Percentiles rank a stretch among this genome's conserved stretches.
phyloP scores from a whole-genome alignment of 2,797 vertebrate species.

The Pelodytes ibericus region DNA sequence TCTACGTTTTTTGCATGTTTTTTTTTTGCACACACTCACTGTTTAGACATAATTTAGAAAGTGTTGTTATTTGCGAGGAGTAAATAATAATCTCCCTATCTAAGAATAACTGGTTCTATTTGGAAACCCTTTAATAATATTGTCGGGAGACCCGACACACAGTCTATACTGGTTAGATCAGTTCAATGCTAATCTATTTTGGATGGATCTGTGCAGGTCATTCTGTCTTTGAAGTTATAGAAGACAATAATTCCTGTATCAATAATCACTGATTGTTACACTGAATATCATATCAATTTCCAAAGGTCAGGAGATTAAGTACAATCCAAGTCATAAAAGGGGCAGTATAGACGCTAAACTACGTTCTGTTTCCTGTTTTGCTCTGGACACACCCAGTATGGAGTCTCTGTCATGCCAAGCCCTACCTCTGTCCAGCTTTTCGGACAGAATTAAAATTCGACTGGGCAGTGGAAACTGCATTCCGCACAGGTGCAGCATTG shows the following conservation, averaged over 20 bases:
- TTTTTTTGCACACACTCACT: too few relatives aligned
- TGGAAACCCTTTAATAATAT: neutral
- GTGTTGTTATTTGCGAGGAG: neutral
- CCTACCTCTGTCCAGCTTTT: too few relatives aligned
- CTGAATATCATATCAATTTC: neutral
- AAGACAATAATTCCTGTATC: neutral
- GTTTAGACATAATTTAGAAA: neutral
- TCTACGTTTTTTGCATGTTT: too few relatives aligned
- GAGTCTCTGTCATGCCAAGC: too few relatives aligned
- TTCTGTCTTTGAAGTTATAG: neutral
- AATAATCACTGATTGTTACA: neutral
- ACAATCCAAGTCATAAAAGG: neutral
- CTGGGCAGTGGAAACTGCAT: too few relatives aligned
- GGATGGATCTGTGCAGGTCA: neutral
- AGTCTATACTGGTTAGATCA: neutral
- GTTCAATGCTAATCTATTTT: constrained; percentile 3
- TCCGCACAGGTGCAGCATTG: too few relatives aligned
- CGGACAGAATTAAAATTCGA: too few relatives aligned
- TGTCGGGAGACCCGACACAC: too few relatives aligned
- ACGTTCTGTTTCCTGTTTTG: too few relatives aligned
- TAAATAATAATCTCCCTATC: neutral
- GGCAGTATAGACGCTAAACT: too few relatives aligned
- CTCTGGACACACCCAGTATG: too few relatives aligned
- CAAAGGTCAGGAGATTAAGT: neutral
- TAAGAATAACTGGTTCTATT: neutral